These are phyloP conservation scores for Epinephelus coioides DNA, from an alignment of 2,797 vertebrate species.

Conservation along the genomic window DNA sequence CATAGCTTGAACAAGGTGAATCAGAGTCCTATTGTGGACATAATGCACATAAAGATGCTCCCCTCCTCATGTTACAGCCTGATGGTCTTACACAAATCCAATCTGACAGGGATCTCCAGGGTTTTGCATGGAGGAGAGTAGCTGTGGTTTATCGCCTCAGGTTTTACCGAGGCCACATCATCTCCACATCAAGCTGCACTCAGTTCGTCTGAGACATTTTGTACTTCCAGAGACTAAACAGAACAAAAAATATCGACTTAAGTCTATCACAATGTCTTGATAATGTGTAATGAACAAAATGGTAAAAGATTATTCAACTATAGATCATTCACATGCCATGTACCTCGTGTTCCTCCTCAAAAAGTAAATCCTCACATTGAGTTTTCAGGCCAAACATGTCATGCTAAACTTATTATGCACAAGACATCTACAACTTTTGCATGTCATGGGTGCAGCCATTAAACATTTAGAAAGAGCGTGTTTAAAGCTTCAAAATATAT, in stretches of 20 bases:
- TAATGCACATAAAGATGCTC: slow-evolving; percentile 60
- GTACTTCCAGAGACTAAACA: slow-evolving; percentile 1
- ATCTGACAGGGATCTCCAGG: slow-evolving; percentile 75
- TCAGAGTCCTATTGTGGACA: slow-evolving; percentile 62
- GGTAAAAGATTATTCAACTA: neutral
- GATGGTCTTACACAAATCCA: slow-evolving; percentile 75
- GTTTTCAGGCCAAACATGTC: neutral
- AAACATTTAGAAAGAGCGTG: neutral
- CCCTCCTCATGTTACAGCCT: slow-evolving; percentile 72
- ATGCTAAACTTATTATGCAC: neutral
- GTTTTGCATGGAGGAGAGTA: slow-evolving; percentile 52
- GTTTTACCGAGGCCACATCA: slow-evolving; percentile 52
- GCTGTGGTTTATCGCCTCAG: slow-evolving; percentile 66
- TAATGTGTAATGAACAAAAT: neutral
- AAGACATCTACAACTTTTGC: neutral
- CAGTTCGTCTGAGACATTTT: neutral
- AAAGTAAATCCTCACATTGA: neutral
- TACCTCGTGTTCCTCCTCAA: neutral
- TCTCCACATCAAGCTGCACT: slow-evolving; percentile 29
- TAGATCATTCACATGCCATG: neutral
- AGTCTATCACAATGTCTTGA: neutral
- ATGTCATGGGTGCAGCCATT: slow-evolving; percentile 5
- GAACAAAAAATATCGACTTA: neutral
- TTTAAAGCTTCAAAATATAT: neutral
- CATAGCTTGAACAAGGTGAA: slow-evolving; percentile 63